Base-by-base conservation (phyloP, 2,797 vertebrate genomes). In the Anniella stebbinsi region DNA sequence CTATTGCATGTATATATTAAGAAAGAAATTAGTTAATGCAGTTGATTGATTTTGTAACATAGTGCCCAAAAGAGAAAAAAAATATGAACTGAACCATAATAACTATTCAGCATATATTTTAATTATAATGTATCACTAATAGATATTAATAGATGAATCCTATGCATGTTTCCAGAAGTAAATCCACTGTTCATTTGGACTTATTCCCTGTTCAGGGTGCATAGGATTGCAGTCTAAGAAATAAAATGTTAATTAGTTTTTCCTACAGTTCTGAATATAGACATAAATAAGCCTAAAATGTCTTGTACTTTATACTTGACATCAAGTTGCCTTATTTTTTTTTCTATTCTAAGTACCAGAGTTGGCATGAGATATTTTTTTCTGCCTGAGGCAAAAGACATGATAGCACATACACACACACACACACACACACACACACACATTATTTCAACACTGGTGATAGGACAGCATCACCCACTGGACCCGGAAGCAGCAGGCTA, bases 41-140 rank as follows among this genome's bases (percentile, higher is more conserved):
- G 92, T 93, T 60, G 94, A 95, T 95, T 97, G 95, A 93, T 97
- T 94, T 95, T 96, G 36, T 70, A 94, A 77, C 33, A 70, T 89
- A 91, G 94, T 88, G 94, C 85, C 87, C 18, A 38, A 96, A 96
- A 96, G 87, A 95, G 69, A 30, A 93, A 93, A 93, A 93, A 97
- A 93, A 84, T 93, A 90, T 91, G 97, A 93, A 96, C 83, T 96
- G 90, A 25, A 1, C 93, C 86, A 95, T 66, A 10, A 33, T 54
- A 93, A 96, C 95, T 93, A 92, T 95, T 89, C 66, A 92, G 91
- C 90, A 88, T 81, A 92, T 95, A 77, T 76, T 94, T 36, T 90
- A 93, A 60, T 94, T 94, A 92, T 78, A 95, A 91, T 93, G 25
- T 91, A 41, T 94, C 93, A 95, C 92, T 91, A 89, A 66, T 73